Percentiles rank a stretch among this genome's conserved stretches.
These are phyloP conservation scores for Coryphaenoides rupestris DNA, from an alignment of 2,113 vertebrate genomes.

Conservation along the genomic window DNA sequence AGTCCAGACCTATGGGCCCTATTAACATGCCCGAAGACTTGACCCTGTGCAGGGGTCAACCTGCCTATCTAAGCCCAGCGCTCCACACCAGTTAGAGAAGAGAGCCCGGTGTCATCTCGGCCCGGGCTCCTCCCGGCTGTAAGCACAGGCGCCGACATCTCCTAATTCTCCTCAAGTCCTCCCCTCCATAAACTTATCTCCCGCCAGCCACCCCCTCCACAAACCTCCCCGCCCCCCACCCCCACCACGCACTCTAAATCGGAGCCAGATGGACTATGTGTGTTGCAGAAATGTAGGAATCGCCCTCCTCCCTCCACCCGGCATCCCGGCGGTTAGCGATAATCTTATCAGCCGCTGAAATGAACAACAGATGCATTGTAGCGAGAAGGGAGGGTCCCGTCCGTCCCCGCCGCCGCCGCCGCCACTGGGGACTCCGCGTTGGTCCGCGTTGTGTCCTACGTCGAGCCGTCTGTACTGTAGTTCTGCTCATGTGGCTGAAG, in stretches of 20 bases:
- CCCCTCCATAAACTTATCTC: neutral
- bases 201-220: neutral
- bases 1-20: no score
- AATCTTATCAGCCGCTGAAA: constrained; percentile 17
- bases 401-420: no score
- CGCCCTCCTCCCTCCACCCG: neutral
- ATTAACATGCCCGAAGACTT: no score
- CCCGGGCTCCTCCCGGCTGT: neutral
- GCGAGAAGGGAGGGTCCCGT: neutral
- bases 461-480: neutral
- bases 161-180: no score
- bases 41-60: no score
- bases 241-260: constrained; percentile 7
- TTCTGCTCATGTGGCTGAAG: no score
- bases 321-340: constrained; percentile 3
- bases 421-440: no score
- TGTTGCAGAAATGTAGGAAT: constrained; percentile 17
- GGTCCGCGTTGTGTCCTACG: no score
- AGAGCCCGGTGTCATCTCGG: no score
- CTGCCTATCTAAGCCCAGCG: no score
- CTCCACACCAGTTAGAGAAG: no score
- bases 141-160: neutral
- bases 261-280: constrained; percentile 21
- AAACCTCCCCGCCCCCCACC: constrained; percentile 17
- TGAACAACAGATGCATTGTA: constrained; percentile 30